A percentile compares a stretch with the other conserved stretches of the same genome.
Evolutionary conservation across 2,113 vertebrate species (phyloP).

Genomic region (Tachysurus fulvidraco): DNA sequence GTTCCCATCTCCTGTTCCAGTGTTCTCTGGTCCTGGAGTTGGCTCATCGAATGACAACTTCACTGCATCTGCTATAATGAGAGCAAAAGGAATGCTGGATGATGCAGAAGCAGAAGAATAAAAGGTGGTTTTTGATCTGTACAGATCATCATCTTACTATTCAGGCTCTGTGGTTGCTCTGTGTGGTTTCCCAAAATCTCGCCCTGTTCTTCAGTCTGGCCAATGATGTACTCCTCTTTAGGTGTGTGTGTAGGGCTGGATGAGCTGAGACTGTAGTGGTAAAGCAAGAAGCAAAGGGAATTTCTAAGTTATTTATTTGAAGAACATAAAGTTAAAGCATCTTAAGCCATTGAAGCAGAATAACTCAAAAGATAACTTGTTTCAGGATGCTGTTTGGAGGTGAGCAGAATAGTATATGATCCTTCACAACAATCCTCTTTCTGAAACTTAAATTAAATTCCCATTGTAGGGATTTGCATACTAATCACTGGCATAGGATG

Average conservation of each 20-base stretch:
- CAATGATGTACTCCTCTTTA: constrained; percentile 74
- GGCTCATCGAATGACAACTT: constrained; percentile 74
- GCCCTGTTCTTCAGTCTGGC: constrained; percentile 77
- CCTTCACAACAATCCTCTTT: not conserved
- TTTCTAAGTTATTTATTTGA: not conserved
- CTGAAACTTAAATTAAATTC: constrained; percentile 3
- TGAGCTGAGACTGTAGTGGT: constrained; percentile 85
- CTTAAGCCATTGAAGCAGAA: not conserved
- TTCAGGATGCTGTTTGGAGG: not conserved
- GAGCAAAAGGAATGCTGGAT: constrained; percentile 52
- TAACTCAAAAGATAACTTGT: not conserved
- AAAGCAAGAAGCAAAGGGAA: constrained; percentile 54
- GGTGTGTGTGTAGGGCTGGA: constrained; percentile 88
- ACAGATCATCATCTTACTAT: constrained; percentile 60
- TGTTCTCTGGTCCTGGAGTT: constrained; percentile 70
- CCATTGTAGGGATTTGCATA: constrained; percentile 24
- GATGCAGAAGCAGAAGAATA: not conserved
- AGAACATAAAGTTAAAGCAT: constrained; percentile 48
- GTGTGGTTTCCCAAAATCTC: constrained; percentile 73
- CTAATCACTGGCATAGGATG: constrained; percentile 1
- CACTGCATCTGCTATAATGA: constrained; percentile 54
- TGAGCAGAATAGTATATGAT: not conserved
- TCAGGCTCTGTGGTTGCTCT: constrained; percentile 81
- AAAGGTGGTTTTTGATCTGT: not conserved
- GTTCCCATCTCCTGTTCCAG: constrained; percentile 73